Evolutionary conservation across 2,113 vertebrate genomes (phyloP).

Genomic region (Dendrocopos noguchii): DNA sequence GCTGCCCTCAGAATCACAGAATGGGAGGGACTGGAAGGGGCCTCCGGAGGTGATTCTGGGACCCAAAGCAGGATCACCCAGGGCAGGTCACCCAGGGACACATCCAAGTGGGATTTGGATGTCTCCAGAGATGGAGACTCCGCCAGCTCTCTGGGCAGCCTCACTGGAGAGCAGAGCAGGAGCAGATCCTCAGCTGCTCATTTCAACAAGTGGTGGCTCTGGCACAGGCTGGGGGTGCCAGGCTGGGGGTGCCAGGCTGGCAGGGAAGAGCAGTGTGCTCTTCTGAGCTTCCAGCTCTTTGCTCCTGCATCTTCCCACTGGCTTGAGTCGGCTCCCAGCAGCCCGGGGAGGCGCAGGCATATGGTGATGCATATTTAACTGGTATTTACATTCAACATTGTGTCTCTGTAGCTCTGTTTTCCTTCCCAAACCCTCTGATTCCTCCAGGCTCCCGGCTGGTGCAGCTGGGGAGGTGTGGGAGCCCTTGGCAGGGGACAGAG

Average conservation of each 20-base stretch:
- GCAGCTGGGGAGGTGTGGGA: background rate
- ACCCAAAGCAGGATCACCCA: too few species aligned
- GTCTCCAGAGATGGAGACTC: too few species aligned
- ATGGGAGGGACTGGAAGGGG: too few species aligned
- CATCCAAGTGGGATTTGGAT: too few species aligned
- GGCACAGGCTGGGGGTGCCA: background rate
- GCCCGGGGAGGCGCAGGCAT: conserved; percentile 67
- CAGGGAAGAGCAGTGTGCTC: background rate
- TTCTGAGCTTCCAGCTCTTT: conserved; percentile 43
- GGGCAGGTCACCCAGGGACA: too few species aligned
- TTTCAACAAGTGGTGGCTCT: background rate
- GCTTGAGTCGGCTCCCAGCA: conserved; percentile 31
- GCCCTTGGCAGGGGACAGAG: background rate
- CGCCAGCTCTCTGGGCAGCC: too few species aligned
- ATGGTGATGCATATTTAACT: conserved; percentile 78
- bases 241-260: conserved; percentile 33
- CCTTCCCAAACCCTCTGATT: conserved; percentile 48
- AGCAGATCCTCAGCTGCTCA: background rate
- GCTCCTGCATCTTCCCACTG: conserved; percentile 34
- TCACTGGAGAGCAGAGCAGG: background rate
- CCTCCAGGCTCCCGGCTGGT: conserved; percentile 36
- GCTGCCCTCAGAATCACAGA: background rate
- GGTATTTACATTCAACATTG: conserved; percentile 78
- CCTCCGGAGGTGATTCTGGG: too few species aligned
- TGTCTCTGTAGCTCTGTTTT: conserved; percentile 72